A percentile compares a stretch with the other conserved stretches of the same genome.
Conservation (phyloP, 1,140 invertebrate species). For the Apis dorsata region DNA sequence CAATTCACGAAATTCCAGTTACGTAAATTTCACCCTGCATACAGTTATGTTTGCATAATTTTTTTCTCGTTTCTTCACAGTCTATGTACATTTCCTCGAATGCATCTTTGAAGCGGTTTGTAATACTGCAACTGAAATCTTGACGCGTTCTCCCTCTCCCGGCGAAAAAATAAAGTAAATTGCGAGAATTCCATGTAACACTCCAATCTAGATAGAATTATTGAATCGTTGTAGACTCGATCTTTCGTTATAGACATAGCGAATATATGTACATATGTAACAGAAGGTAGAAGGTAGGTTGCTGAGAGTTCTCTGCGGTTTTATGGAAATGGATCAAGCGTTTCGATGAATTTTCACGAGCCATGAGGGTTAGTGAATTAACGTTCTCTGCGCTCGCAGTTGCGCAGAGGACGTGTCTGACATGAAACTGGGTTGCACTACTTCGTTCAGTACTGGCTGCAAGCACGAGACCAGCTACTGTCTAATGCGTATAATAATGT, state of each 20-base stretch:
- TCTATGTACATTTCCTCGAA: neutral
- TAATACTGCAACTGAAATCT: neutral
- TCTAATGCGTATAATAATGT: neutral
- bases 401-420: slow-evolving; percentile 64
- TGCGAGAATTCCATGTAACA: neutral
- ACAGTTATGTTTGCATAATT: neutral
- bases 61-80: neutral
- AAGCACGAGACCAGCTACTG: neutral
- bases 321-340: slow-evolving; percentile 43
- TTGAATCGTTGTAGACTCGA: neutral
- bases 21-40: neutral
- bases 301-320: neutral
- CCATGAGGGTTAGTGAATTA: slow-evolving; percentile 24
- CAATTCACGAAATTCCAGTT: neutral
- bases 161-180: neutral
- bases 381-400: slow-evolving; percentile 23
- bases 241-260: neutral
- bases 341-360: slow-evolving; percentile 48
- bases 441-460: slow-evolving; percentile 52
- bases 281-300: too few species aligned
- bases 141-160: neutral
- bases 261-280: too few species aligned
- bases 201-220: neutral
- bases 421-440: slow-evolving; percentile 75
- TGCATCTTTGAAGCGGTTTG: neutral